Conservation (phyloP, 2,113 vertebrate species). For the Paramisgurnus dabryanus region DNA sequence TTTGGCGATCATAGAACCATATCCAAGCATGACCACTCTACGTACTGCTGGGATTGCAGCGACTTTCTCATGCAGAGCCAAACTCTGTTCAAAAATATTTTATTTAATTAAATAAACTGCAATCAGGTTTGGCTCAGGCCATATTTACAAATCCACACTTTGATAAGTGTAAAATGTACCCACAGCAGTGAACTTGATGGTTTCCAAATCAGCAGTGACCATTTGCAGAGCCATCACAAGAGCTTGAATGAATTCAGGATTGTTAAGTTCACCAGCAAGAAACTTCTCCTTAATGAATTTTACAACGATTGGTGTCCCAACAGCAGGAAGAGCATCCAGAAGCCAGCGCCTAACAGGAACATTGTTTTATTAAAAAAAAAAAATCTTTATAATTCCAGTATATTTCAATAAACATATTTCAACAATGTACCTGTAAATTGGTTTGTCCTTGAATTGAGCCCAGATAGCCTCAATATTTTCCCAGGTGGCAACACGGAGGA, state of each 20-base stretch:
- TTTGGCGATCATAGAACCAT: constrained; percentile 75
- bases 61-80: constrained; percentile 66
- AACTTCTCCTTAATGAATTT: constrained; percentile 77
- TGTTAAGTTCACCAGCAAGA: constrained; percentile 66
- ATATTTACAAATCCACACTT: not conserved
- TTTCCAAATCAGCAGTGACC: constrained; percentile 68
- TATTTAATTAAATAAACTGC: too few species aligned
- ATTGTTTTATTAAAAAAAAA: not conserved
- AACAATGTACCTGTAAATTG: constrained; percentile 62
- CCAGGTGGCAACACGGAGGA: constrained; percentile 60
- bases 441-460: constrained; percentile 58
- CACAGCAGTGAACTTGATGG: constrained; percentile 72
- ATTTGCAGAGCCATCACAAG: constrained; percentile 73
- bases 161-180: constrained; percentile 30
- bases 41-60: constrained; percentile 63
- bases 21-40: constrained; percentile 73
- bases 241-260: constrained; percentile 65
- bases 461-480: constrained; percentile 69
- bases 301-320: constrained; percentile 68
- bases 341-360: constrained; percentile 71
- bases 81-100: constrained; percentile 61
- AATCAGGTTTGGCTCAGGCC: not conserved
- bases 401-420: not conserved
- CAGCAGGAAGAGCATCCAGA: constrained; percentile 73
- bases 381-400: not conserved